Base-by-base conservation (phyloP, 2,888 invertebrate genomes). In the Timema podura region DNA sequence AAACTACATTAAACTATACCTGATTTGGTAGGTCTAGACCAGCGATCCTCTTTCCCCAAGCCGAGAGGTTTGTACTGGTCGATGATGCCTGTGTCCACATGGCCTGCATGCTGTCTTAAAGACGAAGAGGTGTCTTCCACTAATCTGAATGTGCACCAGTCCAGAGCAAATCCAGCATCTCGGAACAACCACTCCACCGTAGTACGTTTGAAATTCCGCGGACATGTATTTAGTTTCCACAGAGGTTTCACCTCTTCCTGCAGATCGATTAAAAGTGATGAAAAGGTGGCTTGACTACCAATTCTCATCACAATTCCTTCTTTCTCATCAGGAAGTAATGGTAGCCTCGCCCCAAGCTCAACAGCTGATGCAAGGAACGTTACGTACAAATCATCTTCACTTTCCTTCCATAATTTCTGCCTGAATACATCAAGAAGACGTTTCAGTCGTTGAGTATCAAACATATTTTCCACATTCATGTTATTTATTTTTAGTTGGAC, bases 401-500 rank as follows among this genome's bases (percentile, higher is more conserved):
- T 91, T 74, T 90, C 90, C 16, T 85, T 86, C 95, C 95, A 95
- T 13, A 95, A 82, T 71, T 89, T 87, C 48, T 88, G 87, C 45
- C 80, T 86, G 76, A 95, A 90, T 68, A 95, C 89, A 76, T 92
- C 90, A 74, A 92, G 87, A 6, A 96, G 82, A 48, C 88, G 86
- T 49, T 89, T 88, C 82, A 92, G 90, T 70, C 90, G 85, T 74
- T 86, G 84, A 48, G 83, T 86, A 80, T 93, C 90, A 78, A 95
- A 89, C 78, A 95, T 84, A 78, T 96, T 94, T 74, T 94, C 93
- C 68, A 95, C 92, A 78, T 95, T 94, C 45, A 95, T 82, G 81
- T 95, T 95, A 79, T 94, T 91, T 65, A 96, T 92, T 82, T 95
- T 95, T 77, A 96, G 83, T 78, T 93, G 91, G 6, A 95, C 89